Conservation (phyloP, 1,140 invertebrate genomes). For the Myzus persicae region DNA sequence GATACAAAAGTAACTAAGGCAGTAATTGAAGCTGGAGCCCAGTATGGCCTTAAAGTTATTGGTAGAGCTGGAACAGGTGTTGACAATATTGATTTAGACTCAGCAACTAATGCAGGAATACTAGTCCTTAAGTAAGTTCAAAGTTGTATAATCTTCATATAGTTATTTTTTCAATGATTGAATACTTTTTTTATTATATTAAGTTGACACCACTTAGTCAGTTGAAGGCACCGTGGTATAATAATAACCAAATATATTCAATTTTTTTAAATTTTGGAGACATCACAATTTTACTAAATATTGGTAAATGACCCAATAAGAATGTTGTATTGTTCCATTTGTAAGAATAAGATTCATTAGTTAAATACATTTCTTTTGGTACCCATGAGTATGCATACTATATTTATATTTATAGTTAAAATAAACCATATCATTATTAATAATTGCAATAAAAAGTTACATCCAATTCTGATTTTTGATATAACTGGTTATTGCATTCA, state of each 20-base stretch:
- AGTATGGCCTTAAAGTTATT: slow-evolving; percentile 77
- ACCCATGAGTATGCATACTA: too few relatives aligned
- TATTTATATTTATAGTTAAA: too few relatives aligned
- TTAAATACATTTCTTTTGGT: too few relatives aligned
- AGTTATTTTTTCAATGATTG: background rate
- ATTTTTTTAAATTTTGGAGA: too few relatives aligned
- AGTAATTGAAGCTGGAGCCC: slow-evolving; percentile 78
- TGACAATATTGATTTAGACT: slow-evolving; percentile 93
- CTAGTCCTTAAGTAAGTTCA: slow-evolving; percentile 91
- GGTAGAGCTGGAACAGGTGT: slow-evolving; percentile 96
- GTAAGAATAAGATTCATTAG: too few relatives aligned
- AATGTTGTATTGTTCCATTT: too few relatives aligned
- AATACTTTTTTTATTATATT: background rate
- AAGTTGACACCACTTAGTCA: background rate
- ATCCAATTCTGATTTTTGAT: too few relatives aligned
- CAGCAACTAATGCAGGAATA: slow-evolving; percentile 85
- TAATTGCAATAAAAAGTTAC: too few relatives aligned
- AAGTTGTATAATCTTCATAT: background rate
- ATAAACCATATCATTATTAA: too few relatives aligned
- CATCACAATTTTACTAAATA: too few relatives aligned
- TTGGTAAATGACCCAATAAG: too few relatives aligned
- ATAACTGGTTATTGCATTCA: too few relatives aligned
- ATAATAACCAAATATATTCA: background rate
- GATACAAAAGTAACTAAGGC: slow-evolving; percentile 96
- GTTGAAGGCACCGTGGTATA: background rate